A percentile compares a stretch with the other conserved stretches of the same genome.
These are phyloP conservation scores for Heptranchias perlo DNA, from an alignment of 2,113 vertebrate species.

Conservation along the genomic window DNA sequence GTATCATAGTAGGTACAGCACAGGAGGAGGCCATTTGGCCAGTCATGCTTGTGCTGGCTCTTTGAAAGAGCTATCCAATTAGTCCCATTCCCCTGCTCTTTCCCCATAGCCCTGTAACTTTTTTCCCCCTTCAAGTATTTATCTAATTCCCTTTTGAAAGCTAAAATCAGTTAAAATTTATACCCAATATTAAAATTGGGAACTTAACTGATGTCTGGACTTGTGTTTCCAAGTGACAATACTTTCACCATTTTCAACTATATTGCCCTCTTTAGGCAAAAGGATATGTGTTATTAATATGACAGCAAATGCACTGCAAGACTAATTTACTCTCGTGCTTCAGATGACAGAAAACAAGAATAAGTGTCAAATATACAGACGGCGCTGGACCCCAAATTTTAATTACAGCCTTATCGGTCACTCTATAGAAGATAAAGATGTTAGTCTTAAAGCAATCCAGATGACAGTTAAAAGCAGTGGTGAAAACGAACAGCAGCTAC, in stretches of 20 bases:
- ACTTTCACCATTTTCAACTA: background rate
- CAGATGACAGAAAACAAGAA: background rate
- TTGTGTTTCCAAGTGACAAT: background rate
- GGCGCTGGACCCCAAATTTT: background rate
- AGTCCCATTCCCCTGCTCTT: too few species aligned
- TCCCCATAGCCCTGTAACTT: too few species aligned
- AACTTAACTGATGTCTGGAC: background rate
- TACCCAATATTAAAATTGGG: background rate
- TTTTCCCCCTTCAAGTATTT: too few species aligned
- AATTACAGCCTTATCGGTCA: background rate
- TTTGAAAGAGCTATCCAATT: too few species aligned
- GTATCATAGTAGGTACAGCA: too few species aligned
- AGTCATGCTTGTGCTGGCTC: too few species aligned
- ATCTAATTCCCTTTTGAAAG: too few species aligned
- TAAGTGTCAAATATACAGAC: background rate
- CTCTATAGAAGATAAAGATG: background rate
- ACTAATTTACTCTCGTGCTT: background rate
- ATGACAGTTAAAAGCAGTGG: background rate
- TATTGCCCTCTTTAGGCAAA: background rate
- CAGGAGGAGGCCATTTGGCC: too few species aligned
- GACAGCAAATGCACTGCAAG: background rate
- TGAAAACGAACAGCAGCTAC: background rate
- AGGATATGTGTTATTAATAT: background rate
- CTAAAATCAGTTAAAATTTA: background rate
- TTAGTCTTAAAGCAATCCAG: background rate